A percentile compares a stretch with the other conserved stretches of the same genome.
Conservation (phyloP, 92 coral and sea anemone species). For the Pocillopora grandis region DNA sequence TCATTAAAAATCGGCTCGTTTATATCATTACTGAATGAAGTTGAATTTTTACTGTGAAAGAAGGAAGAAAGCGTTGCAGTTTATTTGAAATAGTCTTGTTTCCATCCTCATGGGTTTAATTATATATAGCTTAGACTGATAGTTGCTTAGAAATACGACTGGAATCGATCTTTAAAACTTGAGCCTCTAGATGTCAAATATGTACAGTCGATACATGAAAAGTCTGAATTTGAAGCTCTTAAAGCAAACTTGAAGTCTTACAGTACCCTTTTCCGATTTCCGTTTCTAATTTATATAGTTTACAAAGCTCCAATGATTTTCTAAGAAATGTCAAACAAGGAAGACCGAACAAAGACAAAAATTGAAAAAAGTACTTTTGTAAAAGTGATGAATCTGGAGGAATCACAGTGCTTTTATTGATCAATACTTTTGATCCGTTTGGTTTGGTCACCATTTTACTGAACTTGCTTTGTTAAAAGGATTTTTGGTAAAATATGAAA, state of each 20-base stretch:
- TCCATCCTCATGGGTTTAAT: no score
- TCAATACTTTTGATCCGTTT: neutral
- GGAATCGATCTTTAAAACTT: no score
- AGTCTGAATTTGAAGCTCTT: neutral
- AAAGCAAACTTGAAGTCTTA: neutral
- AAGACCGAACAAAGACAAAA: neutral
- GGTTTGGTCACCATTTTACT: no score
- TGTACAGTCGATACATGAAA: neutral
- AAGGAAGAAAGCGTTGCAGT: no score
- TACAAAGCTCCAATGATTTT: neutral
- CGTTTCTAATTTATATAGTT: neutral
- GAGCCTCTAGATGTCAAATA: neutral
- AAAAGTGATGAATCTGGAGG: neutral
- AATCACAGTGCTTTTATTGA: neutral
- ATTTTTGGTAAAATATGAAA: no score
- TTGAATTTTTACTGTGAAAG: no score
- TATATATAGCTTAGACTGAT: no score
- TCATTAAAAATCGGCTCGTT: slow-evolving; percentile 8
- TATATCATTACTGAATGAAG: neutral
- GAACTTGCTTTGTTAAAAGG: no score
- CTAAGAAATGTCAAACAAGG: neutral
- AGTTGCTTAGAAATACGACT: no score
- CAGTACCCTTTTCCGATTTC: neutral
- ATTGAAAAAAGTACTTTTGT: neutral
- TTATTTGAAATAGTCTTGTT: neutral